A percentile compares a stretch with the other conserved stretches of the same genome.
phyloP scores from a whole-genome alignment of 2,888 invertebrate species.

The Leucozona laternaria region DNA sequence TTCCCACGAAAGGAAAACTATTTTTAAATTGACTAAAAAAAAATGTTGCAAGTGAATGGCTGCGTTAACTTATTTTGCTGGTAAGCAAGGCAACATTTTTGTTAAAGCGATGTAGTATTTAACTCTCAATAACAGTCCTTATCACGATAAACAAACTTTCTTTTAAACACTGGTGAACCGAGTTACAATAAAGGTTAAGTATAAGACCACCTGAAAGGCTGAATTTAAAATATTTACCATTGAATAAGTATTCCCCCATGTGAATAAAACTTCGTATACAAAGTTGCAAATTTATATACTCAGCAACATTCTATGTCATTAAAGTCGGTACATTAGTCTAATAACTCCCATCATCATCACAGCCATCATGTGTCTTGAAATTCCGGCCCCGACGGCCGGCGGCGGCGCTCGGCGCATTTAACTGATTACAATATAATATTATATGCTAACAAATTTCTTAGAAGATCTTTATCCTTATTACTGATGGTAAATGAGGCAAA shows the following conservation, averaged over 20 bases:
- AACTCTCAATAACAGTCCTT: not conserved
- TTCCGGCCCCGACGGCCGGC: no score
- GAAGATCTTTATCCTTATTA: constrained; percentile 57
- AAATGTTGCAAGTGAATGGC: not conserved
- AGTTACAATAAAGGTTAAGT: no score
- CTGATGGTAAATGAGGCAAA: constrained; percentile 6
- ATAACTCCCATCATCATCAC: constrained; percentile 14
- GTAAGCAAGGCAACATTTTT: no score
- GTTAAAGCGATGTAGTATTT: no score
- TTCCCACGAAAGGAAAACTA: constrained; percentile 12
- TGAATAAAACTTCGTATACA: no score
- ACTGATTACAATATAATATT: constrained; percentile 13
- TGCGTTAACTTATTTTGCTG: not conserved
- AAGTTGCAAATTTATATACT: no score
- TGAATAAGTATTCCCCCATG: no score
- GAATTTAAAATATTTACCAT: no score
- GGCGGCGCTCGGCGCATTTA: not conserved
- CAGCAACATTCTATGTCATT: not conserved
- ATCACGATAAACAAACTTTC: no score
- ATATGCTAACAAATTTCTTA: constrained; percentile 32
- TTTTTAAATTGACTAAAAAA: constrained; percentile 8
- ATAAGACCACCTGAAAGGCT: no score
- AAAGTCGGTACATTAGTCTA: constrained; percentile 13
- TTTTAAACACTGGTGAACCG: no score
- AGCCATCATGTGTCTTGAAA: not conserved